Conservation (phyloP, 1,140 invertebrate genomes). For the Drosophila paulistorum region DNA sequence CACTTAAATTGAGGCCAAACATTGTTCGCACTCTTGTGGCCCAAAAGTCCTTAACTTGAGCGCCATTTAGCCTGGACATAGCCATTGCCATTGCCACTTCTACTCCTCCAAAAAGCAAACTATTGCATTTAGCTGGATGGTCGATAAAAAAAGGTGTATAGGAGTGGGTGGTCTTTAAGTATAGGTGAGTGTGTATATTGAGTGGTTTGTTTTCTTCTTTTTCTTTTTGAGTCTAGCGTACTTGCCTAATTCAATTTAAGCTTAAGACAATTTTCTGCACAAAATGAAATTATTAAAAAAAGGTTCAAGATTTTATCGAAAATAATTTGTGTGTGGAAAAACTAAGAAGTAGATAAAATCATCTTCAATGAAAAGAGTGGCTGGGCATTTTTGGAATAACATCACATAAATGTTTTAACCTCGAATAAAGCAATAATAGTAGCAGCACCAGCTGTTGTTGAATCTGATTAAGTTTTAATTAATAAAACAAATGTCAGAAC, state of each 20-base stretch:
- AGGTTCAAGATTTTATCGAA: conserved; percentile 67
- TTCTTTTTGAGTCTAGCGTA: neutral
- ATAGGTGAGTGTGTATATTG: neutral
- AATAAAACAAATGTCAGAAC: conserved; percentile 73
- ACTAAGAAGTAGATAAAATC: neutral
- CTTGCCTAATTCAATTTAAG: conserved; percentile 67
- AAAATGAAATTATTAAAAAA: conserved; percentile 73
- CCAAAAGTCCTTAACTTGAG: conserved; percentile 50
- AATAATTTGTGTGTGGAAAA: conserved; percentile 57
- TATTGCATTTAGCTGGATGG: conserved; percentile 4
- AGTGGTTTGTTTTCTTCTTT: conserved; percentile 10
- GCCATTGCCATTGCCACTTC: conserved; percentile 23
- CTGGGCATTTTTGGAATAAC: conserved; percentile 2
- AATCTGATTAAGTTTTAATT: conserved; percentile 75
- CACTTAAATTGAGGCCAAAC: conserved; percentile 14
- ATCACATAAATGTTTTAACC: neutral
- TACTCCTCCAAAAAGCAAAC: conserved; percentile 9
- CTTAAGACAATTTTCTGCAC: conserved; percentile 59
- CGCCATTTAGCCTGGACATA: conserved; percentile 41
- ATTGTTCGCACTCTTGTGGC: conserved; percentile 40
- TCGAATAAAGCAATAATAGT: neutral
- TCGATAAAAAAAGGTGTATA: conserved; percentile 13
- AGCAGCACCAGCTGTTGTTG: conserved; percentile 35
- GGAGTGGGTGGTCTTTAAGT: neutral
- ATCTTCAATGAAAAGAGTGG: conserved; percentile 12